phyloP scores from a whole-genome alignment of 1,140 invertebrate genomes.

The Hylaeus anthracinus region DNA sequence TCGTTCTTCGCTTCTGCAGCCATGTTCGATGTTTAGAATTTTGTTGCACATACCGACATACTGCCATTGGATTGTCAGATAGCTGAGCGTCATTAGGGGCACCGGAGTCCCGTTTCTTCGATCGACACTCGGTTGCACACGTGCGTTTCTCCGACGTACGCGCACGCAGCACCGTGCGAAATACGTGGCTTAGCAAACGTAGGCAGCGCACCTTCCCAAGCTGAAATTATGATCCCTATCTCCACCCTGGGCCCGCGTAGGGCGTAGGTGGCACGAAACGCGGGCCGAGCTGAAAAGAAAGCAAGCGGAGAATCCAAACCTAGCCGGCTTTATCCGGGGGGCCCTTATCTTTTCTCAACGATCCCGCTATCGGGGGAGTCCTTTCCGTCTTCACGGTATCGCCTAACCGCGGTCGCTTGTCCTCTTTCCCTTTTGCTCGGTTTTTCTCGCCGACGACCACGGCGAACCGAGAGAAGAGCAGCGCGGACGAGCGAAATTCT shows the following conservation, averaged over 20 bases:
- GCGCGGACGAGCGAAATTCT: no score
- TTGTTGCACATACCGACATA: no score
- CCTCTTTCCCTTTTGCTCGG: not conserved
- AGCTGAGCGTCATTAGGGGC: conserved; percentile 14
- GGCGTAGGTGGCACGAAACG: conserved; percentile 53
- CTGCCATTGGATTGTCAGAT: not conserved
- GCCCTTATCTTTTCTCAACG: conserved; percentile 53
- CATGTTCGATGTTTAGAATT: no score
- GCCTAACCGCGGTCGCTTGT: not conserved
- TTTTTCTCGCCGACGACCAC: not conserved
- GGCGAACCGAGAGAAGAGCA: not conserved
- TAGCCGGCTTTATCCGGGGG: conserved; percentile 25
- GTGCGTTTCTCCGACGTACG: not conserved
- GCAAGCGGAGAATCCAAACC: conserved; percentile 37
- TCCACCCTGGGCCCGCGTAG: not conserved
- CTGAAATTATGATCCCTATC: conserved; percentile 45
- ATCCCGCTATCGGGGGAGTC: conserved; percentile 50
- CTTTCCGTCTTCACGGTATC: conserved; percentile 35
- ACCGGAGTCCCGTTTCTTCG: conserved; percentile 22
- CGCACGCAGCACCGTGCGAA: conserved; percentile 16
- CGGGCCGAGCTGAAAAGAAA: conserved; percentile 7
- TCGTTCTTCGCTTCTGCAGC: no score
- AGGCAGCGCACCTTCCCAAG: conserved; percentile 29
- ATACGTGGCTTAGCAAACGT: conserved; percentile 25
- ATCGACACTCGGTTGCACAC: not conserved